Percentiles rank a stretch among this genome's conserved stretches.
These are phyloP conservation scores for Manduca sexta DNA, from an alignment of 1,140 invertebrate genomes.

Conservation along the genomic window DNA sequence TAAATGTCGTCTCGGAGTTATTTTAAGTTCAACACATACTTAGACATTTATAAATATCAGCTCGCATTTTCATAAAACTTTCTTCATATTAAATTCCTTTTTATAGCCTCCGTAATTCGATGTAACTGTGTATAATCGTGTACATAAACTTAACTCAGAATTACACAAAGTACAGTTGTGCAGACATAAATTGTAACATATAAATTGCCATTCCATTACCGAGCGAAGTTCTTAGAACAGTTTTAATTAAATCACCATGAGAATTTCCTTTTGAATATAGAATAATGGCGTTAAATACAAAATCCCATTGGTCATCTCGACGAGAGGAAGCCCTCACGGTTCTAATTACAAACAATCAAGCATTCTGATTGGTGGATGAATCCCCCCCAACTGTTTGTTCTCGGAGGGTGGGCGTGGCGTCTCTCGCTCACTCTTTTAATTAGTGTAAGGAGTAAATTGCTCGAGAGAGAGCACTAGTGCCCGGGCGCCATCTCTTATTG, in stretches of 20 bases:
- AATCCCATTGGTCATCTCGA: slow-evolving; percentile 67
- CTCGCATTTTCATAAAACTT: no score
- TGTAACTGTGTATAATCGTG: no score
- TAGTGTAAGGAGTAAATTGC: slow-evolving; percentile 73
- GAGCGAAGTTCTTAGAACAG: slow-evolving; percentile 25
- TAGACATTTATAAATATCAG: no score
- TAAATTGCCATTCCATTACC: not conserved
- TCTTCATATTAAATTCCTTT: no score
- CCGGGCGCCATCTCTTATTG: slow-evolving; percentile 67
- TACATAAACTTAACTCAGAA: no score
- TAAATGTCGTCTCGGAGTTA: no score
- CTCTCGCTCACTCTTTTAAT: slow-evolving; percentile 70
- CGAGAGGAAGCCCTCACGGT: slow-evolving; percentile 55
- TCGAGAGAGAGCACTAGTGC: slow-evolving; percentile 63
- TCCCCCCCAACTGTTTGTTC: slow-evolving; percentile 69
- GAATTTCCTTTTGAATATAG: slow-evolving; percentile 26
- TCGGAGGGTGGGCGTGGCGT: slow-evolving; percentile 57
- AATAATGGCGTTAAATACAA: slow-evolving; percentile 49
- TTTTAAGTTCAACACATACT: no score
- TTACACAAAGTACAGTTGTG: no score
- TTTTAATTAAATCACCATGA: slow-evolving; percentile 40
- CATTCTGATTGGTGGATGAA: slow-evolving; percentile 46
- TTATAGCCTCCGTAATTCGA: no score
- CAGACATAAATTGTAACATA: no score
- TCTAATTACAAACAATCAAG: slow-evolving; percentile 73